Base-by-base conservation (phyloP, 2,888 invertebrate genomes). In the Drosophila ustulata region DNA sequence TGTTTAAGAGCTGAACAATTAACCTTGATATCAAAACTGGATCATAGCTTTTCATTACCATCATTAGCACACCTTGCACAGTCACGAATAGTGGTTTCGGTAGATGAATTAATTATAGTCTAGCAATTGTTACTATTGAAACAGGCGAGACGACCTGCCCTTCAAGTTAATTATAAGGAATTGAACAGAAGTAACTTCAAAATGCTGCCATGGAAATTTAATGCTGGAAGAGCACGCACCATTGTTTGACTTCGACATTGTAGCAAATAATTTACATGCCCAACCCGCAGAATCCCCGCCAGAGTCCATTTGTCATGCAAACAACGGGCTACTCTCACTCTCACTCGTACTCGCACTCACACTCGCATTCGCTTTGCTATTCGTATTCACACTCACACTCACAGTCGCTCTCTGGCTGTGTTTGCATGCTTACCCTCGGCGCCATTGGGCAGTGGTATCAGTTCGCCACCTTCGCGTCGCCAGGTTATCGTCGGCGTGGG, bases 401-500 rank as follows among this genome's bases (percentile, higher is more conserved):
- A 26, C 13, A 46, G 6, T 26, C 56, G 34, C 34, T 47, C 9
- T n/a, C n/a, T 9, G 23, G 43, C 25, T 37, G n/a, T n/a, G 37
- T n/a, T n/a, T n/a, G 55, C 32, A 45, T 45, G 82, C 91, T 91
- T 92, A 96, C 96, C 95, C 94, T 95, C 95, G 80, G 94, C 93
- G 37, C 95, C 95, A 80, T 94, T 95, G 56, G 94, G 93, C 52
- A 95, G 91, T 18, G 95, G 94, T 90, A 97, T 96, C 63, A 95
- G 93, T 90, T 95, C 95, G 64, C 96, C 95, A 88, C 96, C 96
- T 92, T 97, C 97, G 75, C 97, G 93, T 78, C 96, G 93, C 98
- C 98, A 98, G 74, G 95, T 96, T 91, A 98, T 97, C 83, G 95
- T 96, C 4, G 98, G 98, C 75, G 94, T 94, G 3, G 98, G 98